These are phyloP conservation scores for Pseudopodoces humilis DNA, from an alignment of 2,113 vertebrate genomes.

Conservation along the genomic window DNA sequence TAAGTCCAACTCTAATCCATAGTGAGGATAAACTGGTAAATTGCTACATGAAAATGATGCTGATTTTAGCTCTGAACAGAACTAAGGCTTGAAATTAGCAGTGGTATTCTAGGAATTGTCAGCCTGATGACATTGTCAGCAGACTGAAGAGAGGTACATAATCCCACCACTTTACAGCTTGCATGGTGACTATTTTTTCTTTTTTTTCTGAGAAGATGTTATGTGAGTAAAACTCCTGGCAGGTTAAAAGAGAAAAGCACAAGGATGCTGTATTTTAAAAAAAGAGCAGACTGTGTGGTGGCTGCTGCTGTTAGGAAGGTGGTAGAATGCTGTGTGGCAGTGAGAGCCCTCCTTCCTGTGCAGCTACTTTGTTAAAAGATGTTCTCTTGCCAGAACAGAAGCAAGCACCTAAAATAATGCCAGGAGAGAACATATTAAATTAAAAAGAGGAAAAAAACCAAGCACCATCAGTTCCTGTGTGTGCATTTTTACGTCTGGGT, in stretches of 20 bases:
- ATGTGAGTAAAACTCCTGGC: not conserved
- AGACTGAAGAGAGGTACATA: not conserved
- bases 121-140: not conserved
- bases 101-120: not conserved
- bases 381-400: not conserved
- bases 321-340: fast-evolving
- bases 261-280: not conserved
- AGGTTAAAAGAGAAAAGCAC: not conserved
- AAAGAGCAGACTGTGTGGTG: not conserved
- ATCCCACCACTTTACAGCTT: not conserved
- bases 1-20: not conserved
- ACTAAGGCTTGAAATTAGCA: not conserved
- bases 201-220: not conserved
- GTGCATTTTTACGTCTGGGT: not conserved
- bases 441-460: not conserved
- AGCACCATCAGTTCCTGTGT: not conserved
- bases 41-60: not conserved
- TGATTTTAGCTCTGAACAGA: not conserved
- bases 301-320: not conserved
- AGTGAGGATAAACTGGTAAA: not conserved
- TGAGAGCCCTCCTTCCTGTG: fast-evolving
- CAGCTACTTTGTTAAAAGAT: not conserved
- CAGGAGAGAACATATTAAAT: not conserved
- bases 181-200: not conserved
- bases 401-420: not conserved